Percentiles rank a stretch among this genome's conserved stretches.
These are phyloP conservation scores for Tiphia femorata DNA, from an alignment of 2,888 invertebrate genomes.

Conservation along the genomic window DNA sequence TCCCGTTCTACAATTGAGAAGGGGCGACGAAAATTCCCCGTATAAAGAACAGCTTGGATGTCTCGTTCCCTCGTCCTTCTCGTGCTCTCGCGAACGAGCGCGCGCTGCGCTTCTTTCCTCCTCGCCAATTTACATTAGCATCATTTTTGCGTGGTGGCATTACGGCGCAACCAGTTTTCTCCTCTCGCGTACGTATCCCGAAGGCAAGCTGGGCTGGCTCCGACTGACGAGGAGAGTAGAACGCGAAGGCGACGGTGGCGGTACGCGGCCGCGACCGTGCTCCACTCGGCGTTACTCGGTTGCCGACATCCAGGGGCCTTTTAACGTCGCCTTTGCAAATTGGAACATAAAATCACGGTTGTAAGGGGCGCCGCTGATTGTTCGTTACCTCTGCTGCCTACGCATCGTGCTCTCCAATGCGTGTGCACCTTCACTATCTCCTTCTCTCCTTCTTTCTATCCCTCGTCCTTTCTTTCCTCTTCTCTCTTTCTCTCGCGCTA, in stretches of 20 bases:
- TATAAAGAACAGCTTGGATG: no score
- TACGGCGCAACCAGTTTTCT: no score
- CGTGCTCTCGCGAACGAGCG: no score
- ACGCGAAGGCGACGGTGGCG: not conserved
- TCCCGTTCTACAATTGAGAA: no score
- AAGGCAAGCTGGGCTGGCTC: not conserved
- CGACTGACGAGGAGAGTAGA: not conserved
- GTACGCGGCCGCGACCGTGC: not conserved
- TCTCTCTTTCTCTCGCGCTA: no score
- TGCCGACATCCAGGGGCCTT: conserved; percentile 36
- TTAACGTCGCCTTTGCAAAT: conserved; percentile 62
- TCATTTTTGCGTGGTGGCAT: no score
- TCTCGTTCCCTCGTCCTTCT: no score
- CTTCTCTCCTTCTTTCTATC: no score
- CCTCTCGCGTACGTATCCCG: conserved; percentile 1
- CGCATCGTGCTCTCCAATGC: conserved; percentile 43
- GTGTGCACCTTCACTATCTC: conserved; percentile 29
- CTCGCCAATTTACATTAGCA: no score
- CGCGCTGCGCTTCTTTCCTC: no score
- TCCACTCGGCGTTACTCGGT: conserved; percentile 16
- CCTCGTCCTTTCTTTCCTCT: no score
- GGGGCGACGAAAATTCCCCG: no score
- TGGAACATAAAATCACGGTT: conserved; percentile 66
- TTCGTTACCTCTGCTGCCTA: conserved; percentile 62
- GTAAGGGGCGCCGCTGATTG: conserved; percentile 63